Evolutionary conservation across 92 coral and sea anemone species (phyloP).

Genomic region (Umimayanthus chanpuru): DNA sequence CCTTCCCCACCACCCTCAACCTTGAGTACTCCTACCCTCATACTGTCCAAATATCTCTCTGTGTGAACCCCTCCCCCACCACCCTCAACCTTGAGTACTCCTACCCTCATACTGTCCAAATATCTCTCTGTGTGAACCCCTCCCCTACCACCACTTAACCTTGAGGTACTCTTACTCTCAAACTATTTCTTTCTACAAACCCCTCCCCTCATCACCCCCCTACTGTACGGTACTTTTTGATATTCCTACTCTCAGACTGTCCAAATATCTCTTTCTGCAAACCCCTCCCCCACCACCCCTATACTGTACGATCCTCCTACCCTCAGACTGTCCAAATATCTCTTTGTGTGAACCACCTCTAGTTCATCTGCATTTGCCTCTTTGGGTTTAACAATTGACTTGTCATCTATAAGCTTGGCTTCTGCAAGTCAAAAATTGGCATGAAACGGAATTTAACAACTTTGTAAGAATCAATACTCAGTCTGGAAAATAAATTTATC

Average conservation of each 20-base stretch:
- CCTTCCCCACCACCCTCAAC: no score
- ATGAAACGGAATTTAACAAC: not conserved
- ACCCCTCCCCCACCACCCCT: not conserved
- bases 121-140: not conserved
- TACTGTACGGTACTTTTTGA: no score
- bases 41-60: no score
- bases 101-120: no score
- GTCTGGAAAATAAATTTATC: no score
- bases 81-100: no score
- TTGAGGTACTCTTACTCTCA: conserved; percentile 37
- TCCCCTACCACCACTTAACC: not conserved
- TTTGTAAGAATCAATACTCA: no score
- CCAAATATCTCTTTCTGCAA: no score
- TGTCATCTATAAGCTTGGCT: conserved; percentile 73
- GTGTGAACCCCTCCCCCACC: no score
- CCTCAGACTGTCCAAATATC: conserved; percentile 83
- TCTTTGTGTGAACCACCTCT: conserved; percentile 83
- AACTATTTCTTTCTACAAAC: not conserved
- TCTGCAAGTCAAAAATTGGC: conserved; percentile 48
- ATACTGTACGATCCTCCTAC: conserved; percentile 49
- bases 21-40: no score
- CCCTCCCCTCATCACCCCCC: no score
- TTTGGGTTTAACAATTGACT: conserved; percentile 76
- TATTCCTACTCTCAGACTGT: no score
- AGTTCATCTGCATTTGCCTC: conserved; percentile 85